Evolutionary conservation across 1,140 invertebrate species (phyloP).

Genomic region (Theocolax elegans): DNA sequence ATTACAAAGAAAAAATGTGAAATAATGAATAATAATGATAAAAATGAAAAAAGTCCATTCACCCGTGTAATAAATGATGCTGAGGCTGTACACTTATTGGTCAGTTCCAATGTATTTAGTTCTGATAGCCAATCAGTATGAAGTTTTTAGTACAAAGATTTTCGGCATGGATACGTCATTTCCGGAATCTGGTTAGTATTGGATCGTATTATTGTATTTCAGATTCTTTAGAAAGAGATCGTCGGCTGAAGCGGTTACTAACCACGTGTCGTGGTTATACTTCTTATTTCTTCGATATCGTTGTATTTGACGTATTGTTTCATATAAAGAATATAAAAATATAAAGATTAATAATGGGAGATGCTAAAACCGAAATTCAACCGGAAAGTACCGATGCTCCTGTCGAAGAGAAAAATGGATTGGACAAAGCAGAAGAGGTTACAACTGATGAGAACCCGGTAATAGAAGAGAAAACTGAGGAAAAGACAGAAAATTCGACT

Average conservation of each 20-base stretch:
- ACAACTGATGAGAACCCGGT: constrained; percentile 34
- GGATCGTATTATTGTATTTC: too few species aligned
- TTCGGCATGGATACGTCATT: too few species aligned
- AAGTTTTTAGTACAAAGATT: too few species aligned
- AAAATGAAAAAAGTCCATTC: too few species aligned
- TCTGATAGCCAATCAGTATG: too few species aligned
- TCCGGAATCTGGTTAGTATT: not conserved
- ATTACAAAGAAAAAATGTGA: too few species aligned
- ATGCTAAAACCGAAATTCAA: constrained; percentile 48
- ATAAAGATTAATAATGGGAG: constrained; percentile 34
- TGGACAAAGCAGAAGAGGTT: constrained; percentile 41
- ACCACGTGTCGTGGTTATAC: constrained; percentile 15
- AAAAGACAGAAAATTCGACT: constrained; percentile 8
- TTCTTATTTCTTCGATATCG: not conserved
- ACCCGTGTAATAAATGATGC: too few species aligned
- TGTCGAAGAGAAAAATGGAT: constrained; percentile 26
- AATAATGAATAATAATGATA: too few species aligned
- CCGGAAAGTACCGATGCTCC: constrained; percentile 37
- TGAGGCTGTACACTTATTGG: too few species aligned
- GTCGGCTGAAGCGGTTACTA: not conserved
- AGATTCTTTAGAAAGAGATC: too few species aligned
- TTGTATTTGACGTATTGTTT: not conserved
- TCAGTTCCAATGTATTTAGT: too few species aligned
- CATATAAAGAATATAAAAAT: not conserved
- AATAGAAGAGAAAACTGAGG: constrained; percentile 14